Evolutionary conservation across 2,113 vertebrate genomes (phyloP), one percentile per base, ranked within the genome.

Genomic region (Trichechus manatus): DNA sequence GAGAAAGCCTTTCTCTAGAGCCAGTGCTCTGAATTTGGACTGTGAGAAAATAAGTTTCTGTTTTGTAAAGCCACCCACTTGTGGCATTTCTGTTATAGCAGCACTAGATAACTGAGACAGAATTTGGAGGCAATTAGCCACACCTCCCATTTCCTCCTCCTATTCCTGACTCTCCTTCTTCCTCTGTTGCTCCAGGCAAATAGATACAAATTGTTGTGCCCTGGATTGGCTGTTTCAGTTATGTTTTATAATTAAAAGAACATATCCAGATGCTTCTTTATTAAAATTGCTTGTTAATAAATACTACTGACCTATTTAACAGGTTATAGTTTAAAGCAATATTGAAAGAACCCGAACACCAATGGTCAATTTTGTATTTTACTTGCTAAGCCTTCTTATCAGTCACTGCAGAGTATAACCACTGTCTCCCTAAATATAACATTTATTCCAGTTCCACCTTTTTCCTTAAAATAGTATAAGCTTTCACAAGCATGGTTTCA

Each of bases 381-480:
- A 77, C 42, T 56, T 88, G 42, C 29, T 81, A 85, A 87, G 85
- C 29, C 27, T 85, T 63, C 11, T 85, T 36, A 47, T 82, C 3
- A 70, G 8, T 63, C 29, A 8, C 15, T 77, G 22, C 36, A 25
- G 84, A 84, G 84, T 84, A 72, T 75, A 91, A 39, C 36, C 14
- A 22, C 47, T 36, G 1, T 79, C 31, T 68, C 23, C 33, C 10
- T 87, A 95, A 95, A 80, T 63, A 63, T 15, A 94, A 56, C 8
- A 29, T 82, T 88, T 95, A 11, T 79, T 78, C 8, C 22, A 95
- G 84, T 22, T 84, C 53, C 61, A 27, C 13, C 2, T 17, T 88
- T 91, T 81, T 36, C 53, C 39, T 93, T 87, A 93, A 90, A 91
- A 87, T 56, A 72, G 19, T 31, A 29, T 50, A 72, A 93, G 90